phyloP scores from a whole-genome alignment of 2,888 invertebrate species.

The Gibbula magus region DNA sequence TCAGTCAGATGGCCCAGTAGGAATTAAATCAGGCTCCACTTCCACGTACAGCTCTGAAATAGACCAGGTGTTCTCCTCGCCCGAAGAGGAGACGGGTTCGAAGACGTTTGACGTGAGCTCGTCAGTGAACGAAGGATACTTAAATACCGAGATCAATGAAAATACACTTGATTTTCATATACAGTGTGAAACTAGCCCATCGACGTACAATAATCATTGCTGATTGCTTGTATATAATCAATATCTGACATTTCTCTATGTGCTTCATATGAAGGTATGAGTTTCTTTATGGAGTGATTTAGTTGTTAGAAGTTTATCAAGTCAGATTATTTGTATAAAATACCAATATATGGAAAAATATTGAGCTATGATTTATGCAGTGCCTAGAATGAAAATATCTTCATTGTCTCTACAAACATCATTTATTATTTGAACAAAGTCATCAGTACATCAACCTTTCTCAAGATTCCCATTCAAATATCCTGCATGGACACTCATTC shows the following conservation, averaged over 20 bases:
- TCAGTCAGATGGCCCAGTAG: not conserved
- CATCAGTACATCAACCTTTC: no score
- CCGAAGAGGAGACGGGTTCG: not conserved
- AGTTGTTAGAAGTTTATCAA: not conserved
- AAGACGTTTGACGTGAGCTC: not conserved
- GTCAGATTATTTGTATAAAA: no score
- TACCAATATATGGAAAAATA: no score
- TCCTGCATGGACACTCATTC: no score
- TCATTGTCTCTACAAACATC: no score
- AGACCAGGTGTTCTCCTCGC: conserved; percentile 20
- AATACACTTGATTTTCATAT: conserved; percentile 24
- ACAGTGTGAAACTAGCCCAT: conserved; percentile 9
- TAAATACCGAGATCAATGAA: conserved; percentile 20
- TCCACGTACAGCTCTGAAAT: not conserved
- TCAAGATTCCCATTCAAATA: no score
- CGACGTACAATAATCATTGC: conserved; percentile 13
- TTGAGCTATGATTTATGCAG: no score
- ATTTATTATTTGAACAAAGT: no score
- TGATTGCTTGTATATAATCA: not conserved
- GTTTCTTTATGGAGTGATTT: not conserved
- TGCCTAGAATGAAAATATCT: no score
- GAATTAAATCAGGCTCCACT: not conserved
- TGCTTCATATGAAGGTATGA: not conserved
- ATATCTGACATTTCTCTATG: not conserved
- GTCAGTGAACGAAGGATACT: not conserved